Evolutionary conservation across 2,113 vertebrate species (phyloP).

Genomic region (Tragelaphus strepsiceros): DNA sequence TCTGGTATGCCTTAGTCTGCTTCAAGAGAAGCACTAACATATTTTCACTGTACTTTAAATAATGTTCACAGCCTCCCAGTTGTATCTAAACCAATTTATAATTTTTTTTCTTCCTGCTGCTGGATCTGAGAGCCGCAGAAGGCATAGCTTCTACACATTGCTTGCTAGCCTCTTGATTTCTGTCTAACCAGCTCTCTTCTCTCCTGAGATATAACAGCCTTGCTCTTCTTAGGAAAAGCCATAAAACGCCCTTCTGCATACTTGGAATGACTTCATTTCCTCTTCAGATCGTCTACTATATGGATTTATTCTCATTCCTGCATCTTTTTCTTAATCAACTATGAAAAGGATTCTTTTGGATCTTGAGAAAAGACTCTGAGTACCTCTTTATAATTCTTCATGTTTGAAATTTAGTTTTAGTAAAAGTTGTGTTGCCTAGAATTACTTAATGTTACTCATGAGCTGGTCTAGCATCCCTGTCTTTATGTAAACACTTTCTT

Average conservation of each 20-base stretch:
- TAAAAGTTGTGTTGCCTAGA: neutral
- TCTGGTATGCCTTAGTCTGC: neutral
- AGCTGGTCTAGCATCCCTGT: neutral
- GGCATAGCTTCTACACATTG: neutral
- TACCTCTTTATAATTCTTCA: neutral
- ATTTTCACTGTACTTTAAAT: neutral
- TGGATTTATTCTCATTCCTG: neutral
- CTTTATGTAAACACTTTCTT: neutral
- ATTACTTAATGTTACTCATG: neutral
- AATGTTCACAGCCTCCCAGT: neutral
- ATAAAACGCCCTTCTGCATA: neutral
- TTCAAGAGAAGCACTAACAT: neutral
- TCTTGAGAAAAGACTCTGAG: neutral
- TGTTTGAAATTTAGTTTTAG: neutral
- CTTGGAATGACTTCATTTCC: neutral
- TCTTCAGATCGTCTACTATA: neutral
- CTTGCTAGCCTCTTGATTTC: neutral
- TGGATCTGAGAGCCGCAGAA: neutral
- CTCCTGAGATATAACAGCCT: neutral
- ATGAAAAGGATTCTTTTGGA: neutral
- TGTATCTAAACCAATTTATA: neutral
- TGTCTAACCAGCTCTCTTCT: neutral
- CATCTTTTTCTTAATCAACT: neutral
- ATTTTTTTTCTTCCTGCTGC: neutral
- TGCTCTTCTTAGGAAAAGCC: neutral